Conservation (phyloP, 30 jellyfish, hydroid and myxozoan genomes). For the Aurelia sp. region DNA sequence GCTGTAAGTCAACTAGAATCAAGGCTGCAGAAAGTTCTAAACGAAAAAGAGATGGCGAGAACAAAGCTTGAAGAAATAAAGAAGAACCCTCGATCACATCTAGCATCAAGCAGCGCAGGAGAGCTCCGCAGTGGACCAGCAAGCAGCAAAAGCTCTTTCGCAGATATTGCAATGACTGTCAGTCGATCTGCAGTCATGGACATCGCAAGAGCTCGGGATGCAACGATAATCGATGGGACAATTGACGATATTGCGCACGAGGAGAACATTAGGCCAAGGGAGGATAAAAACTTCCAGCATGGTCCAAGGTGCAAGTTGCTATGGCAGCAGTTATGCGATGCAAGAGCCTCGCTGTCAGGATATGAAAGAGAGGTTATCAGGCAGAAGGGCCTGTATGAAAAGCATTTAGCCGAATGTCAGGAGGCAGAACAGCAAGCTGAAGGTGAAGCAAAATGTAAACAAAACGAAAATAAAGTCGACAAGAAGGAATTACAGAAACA, state of each 20-base stretch:
- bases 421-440: slow-evolving; percentile 33
- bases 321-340: slow-evolving; percentile 85
- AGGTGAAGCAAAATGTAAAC: slow-evolving; percentile 2
- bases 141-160: not conserved
- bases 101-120: slow-evolving; percentile 25
- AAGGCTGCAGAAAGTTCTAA: slow-evolving; percentile 24
- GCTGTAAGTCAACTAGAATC: slow-evolving; percentile 76
- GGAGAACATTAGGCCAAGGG: slow-evolving; percentile 49
- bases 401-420: slow-evolving; percentile 53
- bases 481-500: slow-evolving; percentile 40
- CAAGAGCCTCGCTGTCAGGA: slow-evolving; percentile 51
- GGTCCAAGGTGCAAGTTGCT: slow-evolving; percentile 65
- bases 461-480: slow-evolving; percentile 5
- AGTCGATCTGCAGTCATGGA: slow-evolving; percentile 81
- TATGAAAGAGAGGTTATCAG: slow-evolving; percentile 61
- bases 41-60: slow-evolving; percentile 46
- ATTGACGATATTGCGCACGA: slow-evolving; percentile 64
- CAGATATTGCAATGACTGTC: not conserved
- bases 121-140: not conserved
- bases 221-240: slow-evolving; percentile 64
- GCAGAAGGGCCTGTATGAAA: slow-evolving; percentile 46
- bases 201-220: slow-evolving; percentile 66
- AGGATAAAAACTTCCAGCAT: slow-evolving; percentile 67
- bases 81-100: slow-evolving; percentile 3
- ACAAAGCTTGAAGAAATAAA: slow-evolving; percentile 24